Evolutionary conservation across 2,888 invertebrate genomes (phyloP), one percentile per base, ranked within the genome.

Genomic region (Trichogramma evanescens): DNA sequence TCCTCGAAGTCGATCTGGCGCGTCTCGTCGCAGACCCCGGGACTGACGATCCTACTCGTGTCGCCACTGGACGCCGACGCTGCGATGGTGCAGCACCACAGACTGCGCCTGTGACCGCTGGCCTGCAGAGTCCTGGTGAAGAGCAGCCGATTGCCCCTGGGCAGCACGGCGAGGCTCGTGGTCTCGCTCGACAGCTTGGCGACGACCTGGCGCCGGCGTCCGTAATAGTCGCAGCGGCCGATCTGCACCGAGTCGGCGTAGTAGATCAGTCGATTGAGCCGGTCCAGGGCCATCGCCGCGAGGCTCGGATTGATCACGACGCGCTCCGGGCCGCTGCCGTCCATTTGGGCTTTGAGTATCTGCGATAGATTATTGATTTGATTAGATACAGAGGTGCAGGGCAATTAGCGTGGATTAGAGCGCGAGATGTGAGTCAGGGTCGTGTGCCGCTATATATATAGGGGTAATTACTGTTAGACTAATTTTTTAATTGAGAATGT

Each of bases 271-370:
- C 51, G 56, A 0, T 56, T 52, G 6, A 55, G 54, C 1, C 38
- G n/a, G 6, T 63, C 63, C 4, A 59, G 39, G 8, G 43, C n/a
- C 5, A 57, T 3, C 7, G 52, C 39, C 7, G 49, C 49, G 1
- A 55, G 48, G 7, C 51, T 10, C 1, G 10, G 7, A n/a, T 55
- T 55, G 6, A 8, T 38, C 1, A 63, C 41, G 4, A 63, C 26
- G n/a, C 52, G 51, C 9, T 43, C n/a, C 1, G 58, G 0, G 1
- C 51, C 39, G 4, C 51, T 54, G 1, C 63, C 63, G 44, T 63
- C 63, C 63, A 59, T 63, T 26, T 41, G 44, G 0, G 50, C 48
- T 57, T 58, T 59, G 26, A 63, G 50, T 54, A 63, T 58, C 63
- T 63, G 46, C 6, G 9, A 9, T 26, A 1, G 26, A 26, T 26